Percentiles rank a stretch among this genome's conserved stretches.
phyloP scores from a whole-genome alignment of 2,888 invertebrate genomes.

The Perithous albicinctus region DNA sequence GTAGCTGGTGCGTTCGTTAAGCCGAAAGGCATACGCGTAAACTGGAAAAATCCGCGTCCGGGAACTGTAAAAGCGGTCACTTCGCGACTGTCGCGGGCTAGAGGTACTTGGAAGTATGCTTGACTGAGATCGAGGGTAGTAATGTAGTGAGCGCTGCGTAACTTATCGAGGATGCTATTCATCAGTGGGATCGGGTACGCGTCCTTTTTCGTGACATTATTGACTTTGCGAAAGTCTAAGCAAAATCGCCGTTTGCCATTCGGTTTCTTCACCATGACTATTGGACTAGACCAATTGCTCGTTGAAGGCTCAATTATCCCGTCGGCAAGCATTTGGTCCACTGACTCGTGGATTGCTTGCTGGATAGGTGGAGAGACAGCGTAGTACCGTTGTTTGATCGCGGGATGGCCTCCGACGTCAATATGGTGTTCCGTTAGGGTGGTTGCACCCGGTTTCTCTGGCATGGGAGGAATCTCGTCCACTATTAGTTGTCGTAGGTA shows the following conservation, averaged over 20 bases:
- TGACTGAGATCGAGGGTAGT: constrained; percentile 67
- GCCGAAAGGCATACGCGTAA: constrained; percentile 74
- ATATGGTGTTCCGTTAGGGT: background rate
- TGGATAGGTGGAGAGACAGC: constrained; percentile 16
- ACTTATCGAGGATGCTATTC: constrained; percentile 71
- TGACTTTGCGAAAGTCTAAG: background rate
- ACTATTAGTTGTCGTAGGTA: background rate
- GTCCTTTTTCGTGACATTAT: background rate
- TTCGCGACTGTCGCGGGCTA: constrained; percentile 61
- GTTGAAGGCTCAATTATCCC: constrained; percentile 18
- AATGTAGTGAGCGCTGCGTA: constrained; percentile 68
- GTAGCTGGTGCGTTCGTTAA: constrained; percentile 73
- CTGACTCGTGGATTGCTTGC: constrained; percentile 17
- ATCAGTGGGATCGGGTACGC: constrained; percentile 68
- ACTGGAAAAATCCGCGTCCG: constrained; percentile 73
- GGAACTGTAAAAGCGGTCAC: constrained; percentile 76
- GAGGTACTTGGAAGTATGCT: constrained; percentile 68
- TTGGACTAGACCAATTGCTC: constrained; percentile 19
- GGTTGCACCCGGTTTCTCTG: background rate
- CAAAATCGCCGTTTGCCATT: constrained; percentile 14
- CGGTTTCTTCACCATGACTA: constrained; percentile 16
- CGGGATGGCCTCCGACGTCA: constrained; percentile 9
- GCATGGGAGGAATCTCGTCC: background rate
- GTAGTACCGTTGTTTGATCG: constrained; percentile 36
- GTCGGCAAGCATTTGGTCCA: constrained; percentile 17